phyloP scores from a whole-genome alignment of 2,113 vertebrate genomes.

The Syngnathus floridae region DNA sequence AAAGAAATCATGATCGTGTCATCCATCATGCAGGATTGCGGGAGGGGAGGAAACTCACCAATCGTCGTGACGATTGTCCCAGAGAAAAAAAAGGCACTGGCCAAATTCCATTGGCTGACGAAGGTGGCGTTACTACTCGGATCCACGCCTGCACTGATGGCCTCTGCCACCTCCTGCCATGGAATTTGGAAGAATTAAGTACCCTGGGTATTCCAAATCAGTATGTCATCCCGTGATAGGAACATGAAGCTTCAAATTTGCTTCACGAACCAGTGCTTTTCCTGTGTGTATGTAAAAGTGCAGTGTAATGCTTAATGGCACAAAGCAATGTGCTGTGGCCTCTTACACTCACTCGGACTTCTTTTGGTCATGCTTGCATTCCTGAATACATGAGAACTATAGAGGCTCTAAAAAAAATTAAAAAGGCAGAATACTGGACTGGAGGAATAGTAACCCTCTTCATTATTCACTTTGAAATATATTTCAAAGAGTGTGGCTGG shows the following conservation, averaged over 20 bases:
- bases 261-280: too few species aligned
- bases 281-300: not conserved
- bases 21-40: not conserved
- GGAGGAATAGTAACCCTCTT: too few species aligned
- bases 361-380: not conserved
- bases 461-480: too few species aligned
- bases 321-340: not conserved
- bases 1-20: not conserved
- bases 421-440: not conserved
- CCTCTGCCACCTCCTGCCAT: conserved; percentile 71
- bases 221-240: too few species aligned
- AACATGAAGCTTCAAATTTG: too few species aligned
- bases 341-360: not conserved
- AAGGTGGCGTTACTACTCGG: conserved; percentile 64
- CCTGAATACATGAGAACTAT: not conserved
- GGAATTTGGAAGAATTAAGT: conserved; percentile 7
- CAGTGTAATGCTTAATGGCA: not conserved
- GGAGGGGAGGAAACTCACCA: conserved; percentile 44
- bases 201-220: too few species aligned
- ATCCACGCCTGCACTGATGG: conserved; percentile 73
- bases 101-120: conserved; percentile 78
- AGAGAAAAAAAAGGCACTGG: conserved; percentile 87
- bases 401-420: not conserved
- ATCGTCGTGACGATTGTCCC: conserved; percentile 87
- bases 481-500: too few species aligned